Base-by-base conservation (phyloP, 2,797 vertebrate genomes). In the Pseudomugil tenellus region DNA sequence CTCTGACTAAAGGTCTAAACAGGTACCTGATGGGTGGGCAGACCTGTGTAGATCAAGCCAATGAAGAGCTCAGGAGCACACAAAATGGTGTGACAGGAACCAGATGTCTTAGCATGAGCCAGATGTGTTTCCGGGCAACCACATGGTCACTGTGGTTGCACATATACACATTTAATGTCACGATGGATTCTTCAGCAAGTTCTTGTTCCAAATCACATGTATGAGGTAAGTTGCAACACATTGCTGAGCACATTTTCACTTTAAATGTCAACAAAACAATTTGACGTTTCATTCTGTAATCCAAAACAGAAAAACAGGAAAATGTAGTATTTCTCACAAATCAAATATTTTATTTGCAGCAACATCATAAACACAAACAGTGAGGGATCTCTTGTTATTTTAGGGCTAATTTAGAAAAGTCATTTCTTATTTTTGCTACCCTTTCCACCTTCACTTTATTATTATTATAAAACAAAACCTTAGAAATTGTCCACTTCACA, bases 81-180 rank as follows among this genome's bases (percentile, higher is more conserved):
- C 64, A 78, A 87, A 79, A 67, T 75, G 81, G 35, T 86, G 86
- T 89, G 88, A 87, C 87, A 83, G 72, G 74, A 58, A 80, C 57
- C 89, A 91, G 88, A 91, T 91, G 91, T 89, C 77, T 74, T 84
- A 79, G 83, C 78, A 82, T 72, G 77, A 78, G 81, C 77, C 81
- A 82, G 62, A 74, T 85, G 84, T 79, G 80, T 81, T 72, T 58
- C 51, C 2, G 46, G 77, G 70, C 57, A 46, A 72, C 34, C 56
- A 55, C 49, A 49, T 28, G 34, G 11, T 12, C 49, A 58, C 14
- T 56, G 39, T 34, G 43, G 29, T n/a, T 57, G 49, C 17, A 13
- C 35, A n/a, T 58, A 56, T 34, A 34, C 53, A 63, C 58, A 23
- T 19, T 41, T 58, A 26, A 0, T 66, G 76, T 80, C 68, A 62